Evolutionary conservation across 2,888 invertebrate species (phyloP).

Genomic region (Pristionchus arcanus): DNA sequence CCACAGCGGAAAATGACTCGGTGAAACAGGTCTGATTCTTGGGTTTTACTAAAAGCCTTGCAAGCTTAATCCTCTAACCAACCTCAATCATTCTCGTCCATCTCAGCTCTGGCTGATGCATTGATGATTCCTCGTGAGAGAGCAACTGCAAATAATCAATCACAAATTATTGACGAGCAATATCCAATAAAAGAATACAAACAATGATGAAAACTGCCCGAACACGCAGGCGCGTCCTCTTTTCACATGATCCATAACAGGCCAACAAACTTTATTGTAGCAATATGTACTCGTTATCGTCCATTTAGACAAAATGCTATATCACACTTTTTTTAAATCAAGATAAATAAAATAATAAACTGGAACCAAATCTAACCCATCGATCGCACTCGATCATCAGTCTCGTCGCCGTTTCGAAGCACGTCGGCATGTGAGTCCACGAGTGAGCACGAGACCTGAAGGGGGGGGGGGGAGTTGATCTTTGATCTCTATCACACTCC

Average conservation of each 20-base stretch:
- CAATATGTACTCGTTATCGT: not conserved
- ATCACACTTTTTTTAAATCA: not conserved
- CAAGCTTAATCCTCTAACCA: not conserved
- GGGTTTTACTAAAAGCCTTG: too few relatives aligned
- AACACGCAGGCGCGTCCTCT: too few relatives aligned
- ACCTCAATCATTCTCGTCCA: conserved; percentile 41
- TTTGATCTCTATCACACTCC: not conserved
- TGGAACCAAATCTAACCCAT: not conserved
- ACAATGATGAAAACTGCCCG: too few relatives aligned
- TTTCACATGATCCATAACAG: not conserved
- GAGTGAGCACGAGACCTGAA: conserved; percentile 40
- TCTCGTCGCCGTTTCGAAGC: conserved; percentile 10
- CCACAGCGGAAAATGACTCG: too few relatives aligned
- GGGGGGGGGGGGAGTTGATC: not conserved
- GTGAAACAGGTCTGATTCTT: too few relatives aligned
- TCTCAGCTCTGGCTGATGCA: not conserved
- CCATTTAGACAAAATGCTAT: not conserved
- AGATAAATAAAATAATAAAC: not conserved
- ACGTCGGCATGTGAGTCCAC: conserved; percentile 33
- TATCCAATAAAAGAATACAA: too few relatives aligned
- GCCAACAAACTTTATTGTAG: not conserved
- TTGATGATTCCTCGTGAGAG: conserved; percentile 3
- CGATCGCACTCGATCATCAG: conserved; percentile 40
- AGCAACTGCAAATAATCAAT: conserved; percentile 3
- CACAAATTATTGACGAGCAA: not conserved